Percentiles rank a stretch among this genome's conserved stretches.
Evolutionary conservation across 2,888 invertebrate genomes (phyloP).

Genomic region (Shargacucullia verbasci): DNA sequence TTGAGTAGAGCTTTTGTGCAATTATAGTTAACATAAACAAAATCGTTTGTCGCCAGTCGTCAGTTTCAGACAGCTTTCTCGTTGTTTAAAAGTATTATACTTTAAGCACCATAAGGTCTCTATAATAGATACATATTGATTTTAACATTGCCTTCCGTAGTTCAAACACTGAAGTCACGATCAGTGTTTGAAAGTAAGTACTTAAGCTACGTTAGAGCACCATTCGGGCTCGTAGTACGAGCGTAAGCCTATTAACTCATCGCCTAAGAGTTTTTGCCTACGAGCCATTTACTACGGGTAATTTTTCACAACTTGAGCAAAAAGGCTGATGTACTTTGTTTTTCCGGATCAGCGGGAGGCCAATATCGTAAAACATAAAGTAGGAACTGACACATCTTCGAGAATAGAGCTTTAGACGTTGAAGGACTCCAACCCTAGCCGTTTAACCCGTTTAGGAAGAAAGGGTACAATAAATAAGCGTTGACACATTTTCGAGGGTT

Average conservation of each 20-base stretch:
- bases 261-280: conserved; percentile 34
- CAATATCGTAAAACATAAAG: conserved; percentile 35
- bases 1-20: too few species aligned
- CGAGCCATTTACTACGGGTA: conserved; percentile 26
- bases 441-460: conserved; percentile 23
- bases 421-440: conserved; percentile 19
- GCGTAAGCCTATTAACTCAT: conserved; percentile 39
- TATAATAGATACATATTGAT: conserved; percentile 4
- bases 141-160: conserved; percentile 3
- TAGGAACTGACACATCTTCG: conserved; percentile 18
- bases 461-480: conserved; percentile 40
- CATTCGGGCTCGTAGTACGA: conserved; percentile 27
- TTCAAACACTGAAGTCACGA: neutral
- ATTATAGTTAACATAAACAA: too few species aligned
- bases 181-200: conserved; percentile 22
- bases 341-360: conserved; percentile 4
- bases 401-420: conserved; percentile 23
- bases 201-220: conserved; percentile 37
- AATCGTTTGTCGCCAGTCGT: too few species aligned
- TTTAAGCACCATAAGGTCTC: too few species aligned
- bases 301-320: conserved; percentile 27
- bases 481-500: conserved; percentile 32
- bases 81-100: too few species aligned
- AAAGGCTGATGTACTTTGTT: conserved; percentile 7
- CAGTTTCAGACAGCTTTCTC: too few species aligned